Base-by-base conservation (phyloP, 2,113 vertebrate species). In the Mustelus asterias region DNA sequence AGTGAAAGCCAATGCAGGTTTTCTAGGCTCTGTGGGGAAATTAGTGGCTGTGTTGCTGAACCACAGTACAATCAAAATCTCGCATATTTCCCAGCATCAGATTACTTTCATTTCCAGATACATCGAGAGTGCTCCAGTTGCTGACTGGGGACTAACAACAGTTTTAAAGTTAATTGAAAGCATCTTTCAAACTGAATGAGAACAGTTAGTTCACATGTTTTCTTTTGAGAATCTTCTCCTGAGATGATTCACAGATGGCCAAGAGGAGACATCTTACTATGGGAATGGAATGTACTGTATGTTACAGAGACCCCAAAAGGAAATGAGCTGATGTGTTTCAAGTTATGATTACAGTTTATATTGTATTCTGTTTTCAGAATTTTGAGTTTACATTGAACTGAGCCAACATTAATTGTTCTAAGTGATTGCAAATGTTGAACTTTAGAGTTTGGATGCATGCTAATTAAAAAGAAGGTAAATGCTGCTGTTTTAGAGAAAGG, bases 271-370 rank as follows among this genome's bases (percentile, higher is more conserved):
- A 95, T 96, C 63, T 96, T 96, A 48, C 63, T 96, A 26, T 96
- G 97, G 96, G 97, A 96, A 95, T 96, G 95, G 80, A 96, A 96
- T 29, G 18, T 96, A 94, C 76, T 94, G 96, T 72, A 26, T 96
- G 83, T 96, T 96, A 96, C 96, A 96, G 96, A 97, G 96, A 78
- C 85, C 85, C 95, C 95, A 96, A 86, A 96, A 97, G 96, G 96
- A 97, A 97, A 96, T 97, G 95, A 96, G 97, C 86, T 96, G 96
- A 96, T 96, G 96, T 96, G 94, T 97, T 97, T 97, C 97, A 97
- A 96, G 96, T 63, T 96, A 90, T 18, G 26, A 78, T 95, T 72
- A 48, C n/a, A 93, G 63, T 93, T 65, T n/a, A 93, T 37, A 37
- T 65, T 93, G 16, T 37, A 93, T 65, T 93, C 11, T 69, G 37